Evolutionary conservation across 2,888 invertebrate species (phyloP).

Genomic region (Dione vanillae): DNA sequence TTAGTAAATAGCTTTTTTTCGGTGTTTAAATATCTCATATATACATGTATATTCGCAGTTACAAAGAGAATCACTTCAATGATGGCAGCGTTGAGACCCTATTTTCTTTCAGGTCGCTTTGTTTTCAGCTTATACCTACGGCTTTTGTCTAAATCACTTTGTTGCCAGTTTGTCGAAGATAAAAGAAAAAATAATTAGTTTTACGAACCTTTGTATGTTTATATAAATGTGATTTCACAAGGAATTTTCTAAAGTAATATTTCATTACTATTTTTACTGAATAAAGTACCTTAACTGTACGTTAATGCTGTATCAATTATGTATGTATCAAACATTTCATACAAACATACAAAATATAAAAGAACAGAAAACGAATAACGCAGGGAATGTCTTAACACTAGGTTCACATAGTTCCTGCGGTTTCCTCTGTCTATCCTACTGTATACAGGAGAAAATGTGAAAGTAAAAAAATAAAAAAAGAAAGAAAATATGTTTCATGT

Average conservation of each 20-base stretch:
- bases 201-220: constrained; percentile 31
- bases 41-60: constrained; percentile 50
- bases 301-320: too few relatives aligned
- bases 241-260: background rate
- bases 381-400: too few relatives aligned
- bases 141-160: constrained; percentile 44
- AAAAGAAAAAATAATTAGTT: constrained; percentile 45
- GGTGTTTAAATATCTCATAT: constrained; percentile 23
- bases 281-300: background rate
- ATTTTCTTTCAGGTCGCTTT: constrained; percentile 68
- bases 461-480: too few relatives aligned
- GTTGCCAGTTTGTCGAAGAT: constrained; percentile 41
- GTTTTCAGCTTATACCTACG: constrained; percentile 54
- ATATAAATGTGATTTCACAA: background rate
- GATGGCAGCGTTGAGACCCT: constrained; percentile 58
- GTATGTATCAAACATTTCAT: too few relatives aligned
- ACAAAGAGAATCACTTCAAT: constrained; percentile 70
- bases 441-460: too few relatives aligned
- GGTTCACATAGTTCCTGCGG: too few relatives aligned
- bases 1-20: constrained; percentile 14
- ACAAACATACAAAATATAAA: too few relatives aligned
- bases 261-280: background rate
- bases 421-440: too few relatives aligned
- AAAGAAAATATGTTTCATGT: too few relatives aligned
- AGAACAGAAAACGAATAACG: too few relatives aligned